Conservation (phyloP, 2,888 invertebrate species). For the Steinernema carpocapsae region DNA sequence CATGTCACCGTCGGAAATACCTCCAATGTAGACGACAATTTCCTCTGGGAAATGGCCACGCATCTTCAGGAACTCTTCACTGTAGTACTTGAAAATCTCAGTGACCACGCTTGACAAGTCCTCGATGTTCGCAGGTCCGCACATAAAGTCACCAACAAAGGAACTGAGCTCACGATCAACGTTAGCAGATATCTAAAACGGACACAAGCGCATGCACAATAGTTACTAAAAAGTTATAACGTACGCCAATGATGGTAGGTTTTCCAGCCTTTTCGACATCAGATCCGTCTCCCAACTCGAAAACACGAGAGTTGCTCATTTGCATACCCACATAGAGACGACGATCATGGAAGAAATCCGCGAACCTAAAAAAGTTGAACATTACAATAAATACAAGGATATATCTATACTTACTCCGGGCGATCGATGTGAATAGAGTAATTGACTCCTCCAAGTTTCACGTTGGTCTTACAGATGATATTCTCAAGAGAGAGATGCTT, state of each 20-base stretch:
- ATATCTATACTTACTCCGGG: background rate
- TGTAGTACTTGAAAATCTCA: too few species aligned
- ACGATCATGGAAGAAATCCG: background rate
- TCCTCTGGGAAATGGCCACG: conserved; percentile 38
- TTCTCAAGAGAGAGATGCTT: conserved; percentile 30
- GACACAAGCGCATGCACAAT: too few species aligned
- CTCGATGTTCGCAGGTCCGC: background rate
- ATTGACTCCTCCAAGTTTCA: background rate
- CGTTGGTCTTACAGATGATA: conserved; percentile 15
- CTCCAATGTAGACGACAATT: conserved; percentile 49
- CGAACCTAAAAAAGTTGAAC: background rate
- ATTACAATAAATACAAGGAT: background rate
- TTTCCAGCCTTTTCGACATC: background rate
- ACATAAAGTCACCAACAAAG: conserved; percentile 45
- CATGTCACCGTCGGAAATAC: conserved; percentile 42
- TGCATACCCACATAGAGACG: conserved; percentile 1
- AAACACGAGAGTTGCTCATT: background rate
- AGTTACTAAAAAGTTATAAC: background rate
- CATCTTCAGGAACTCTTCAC: too few species aligned
- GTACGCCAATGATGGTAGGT: background rate
- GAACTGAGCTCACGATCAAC: conserved; percentile 10
- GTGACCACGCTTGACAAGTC: too few species aligned
- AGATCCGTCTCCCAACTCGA: background rate
- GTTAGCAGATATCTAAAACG: too few species aligned
- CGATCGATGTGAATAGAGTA: background rate